A percentile compares a stretch with the other conserved stretches of the same genome.
Conservation (phyloP, 92 coral and sea anemone genomes). For the Porites lobata region DNA sequence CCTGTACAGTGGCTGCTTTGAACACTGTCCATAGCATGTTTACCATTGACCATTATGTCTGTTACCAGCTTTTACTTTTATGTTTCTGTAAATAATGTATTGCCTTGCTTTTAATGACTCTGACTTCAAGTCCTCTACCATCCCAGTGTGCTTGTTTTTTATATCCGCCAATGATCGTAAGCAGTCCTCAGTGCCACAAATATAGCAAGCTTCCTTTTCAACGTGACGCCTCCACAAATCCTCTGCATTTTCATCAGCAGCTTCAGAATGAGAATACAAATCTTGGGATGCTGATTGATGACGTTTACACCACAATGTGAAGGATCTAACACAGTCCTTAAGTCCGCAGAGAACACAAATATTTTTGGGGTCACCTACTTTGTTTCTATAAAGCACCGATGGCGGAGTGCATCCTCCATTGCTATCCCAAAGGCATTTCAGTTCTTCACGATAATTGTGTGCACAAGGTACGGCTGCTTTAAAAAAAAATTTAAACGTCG, state of each 20-base stretch:
- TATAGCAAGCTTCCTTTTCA: constrained; percentile 9
- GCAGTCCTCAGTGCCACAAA: constrained; percentile 5
- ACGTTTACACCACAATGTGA: not conserved
- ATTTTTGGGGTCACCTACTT: not conserved
- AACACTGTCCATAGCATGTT: too few species aligned
- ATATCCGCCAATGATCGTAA: constrained; percentile 10
- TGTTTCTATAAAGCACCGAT: not conserved
- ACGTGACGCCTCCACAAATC: constrained; percentile 4
- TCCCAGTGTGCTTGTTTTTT: constrained; percentile 17
- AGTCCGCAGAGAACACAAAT: constrained; percentile 10
- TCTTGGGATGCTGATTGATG: not conserved
- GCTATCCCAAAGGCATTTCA: constrained; percentile 21
- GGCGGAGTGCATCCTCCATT: constrained; percentile 25
- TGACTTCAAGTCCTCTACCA: constrained; percentile 16
- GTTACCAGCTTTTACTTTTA: not conserved
- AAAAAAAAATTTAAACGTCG: not conserved
- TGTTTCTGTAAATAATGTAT: constrained; percentile 2
- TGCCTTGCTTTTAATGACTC: constrained; percentile 8
- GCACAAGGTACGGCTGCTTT: not conserved
- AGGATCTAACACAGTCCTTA: constrained; percentile 17
- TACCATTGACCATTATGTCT: too few species aligned
- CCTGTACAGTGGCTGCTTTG: constrained; percentile 11
- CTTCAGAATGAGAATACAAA: constrained; percentile 5
- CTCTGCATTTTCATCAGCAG: constrained; percentile 5
- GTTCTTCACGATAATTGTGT: not conserved